These are phyloP conservation scores for Danio aesculapii DNA, from an alignment of 2,797 vertebrate species.

Conservation along the genomic window DNA sequence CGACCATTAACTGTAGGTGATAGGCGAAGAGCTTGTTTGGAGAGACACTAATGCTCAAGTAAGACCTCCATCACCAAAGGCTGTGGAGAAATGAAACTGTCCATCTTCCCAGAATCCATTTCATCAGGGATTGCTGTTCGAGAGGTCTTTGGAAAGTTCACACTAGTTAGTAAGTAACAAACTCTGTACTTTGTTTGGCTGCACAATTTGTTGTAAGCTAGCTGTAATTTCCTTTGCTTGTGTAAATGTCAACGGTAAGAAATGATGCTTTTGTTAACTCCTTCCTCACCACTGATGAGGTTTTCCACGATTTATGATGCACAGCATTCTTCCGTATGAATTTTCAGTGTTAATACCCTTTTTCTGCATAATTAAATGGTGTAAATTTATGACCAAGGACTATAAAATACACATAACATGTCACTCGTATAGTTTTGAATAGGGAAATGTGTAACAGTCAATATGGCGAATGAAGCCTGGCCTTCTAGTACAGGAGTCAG, in stretches of 20 bases:
- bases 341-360: no score
- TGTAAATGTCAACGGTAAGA: not conserved
- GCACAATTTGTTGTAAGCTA: not conserved
- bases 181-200: constrained; percentile 7
- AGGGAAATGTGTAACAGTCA: no score
- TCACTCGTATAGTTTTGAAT: no score
- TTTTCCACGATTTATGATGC: no score
- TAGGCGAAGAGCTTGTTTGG: constrained; percentile 41
- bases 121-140: not conserved
- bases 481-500: no score
- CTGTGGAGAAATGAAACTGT: not conserved
- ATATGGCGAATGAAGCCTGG: no score
- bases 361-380: no score
- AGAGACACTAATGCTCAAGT: constrained; percentile 29
- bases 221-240: not conserved
- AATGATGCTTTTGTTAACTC: not conserved
- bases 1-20: constrained; percentile 41
- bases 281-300: no score
- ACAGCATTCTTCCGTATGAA: no score
- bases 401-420: no score
- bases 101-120: constrained; percentile 19
- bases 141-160: constrained; percentile 15
- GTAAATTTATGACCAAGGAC: no score
- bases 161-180: not conserved
- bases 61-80: constrained; percentile 1